Percentiles rank a stretch among this genome's conserved stretches.
Evolutionary conservation across 2,888 invertebrate genomes (phyloP).

Genomic region (Rhagonycha lutea): DNA sequence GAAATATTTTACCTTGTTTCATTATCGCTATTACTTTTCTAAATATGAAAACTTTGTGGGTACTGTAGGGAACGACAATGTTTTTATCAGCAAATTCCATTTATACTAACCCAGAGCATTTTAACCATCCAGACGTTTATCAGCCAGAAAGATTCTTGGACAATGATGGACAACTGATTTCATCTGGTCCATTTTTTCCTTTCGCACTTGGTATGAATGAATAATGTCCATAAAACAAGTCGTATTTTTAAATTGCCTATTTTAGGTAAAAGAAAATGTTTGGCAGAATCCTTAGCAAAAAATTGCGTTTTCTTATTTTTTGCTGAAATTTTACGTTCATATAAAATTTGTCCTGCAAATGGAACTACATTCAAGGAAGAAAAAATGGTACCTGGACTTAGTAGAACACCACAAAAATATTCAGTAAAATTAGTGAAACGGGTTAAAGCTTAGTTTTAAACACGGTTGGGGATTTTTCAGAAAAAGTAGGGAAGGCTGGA

Average conservation of each 20-base stretch:
- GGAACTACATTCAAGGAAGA: background rate
- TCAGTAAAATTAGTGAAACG: background rate
- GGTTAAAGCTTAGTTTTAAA: too few species aligned
- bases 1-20: too few species aligned
- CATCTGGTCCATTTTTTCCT: constrained; percentile 46
- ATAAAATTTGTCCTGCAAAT: background rate
- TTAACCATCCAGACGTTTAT: constrained; percentile 65
- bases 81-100: constrained; percentile 55
- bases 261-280: background rate
- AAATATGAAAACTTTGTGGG: too few species aligned
- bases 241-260: background rate
- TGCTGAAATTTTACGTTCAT: background rate
- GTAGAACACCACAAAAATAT: background rate
- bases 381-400: background rate
- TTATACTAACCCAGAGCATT: constrained; percentile 61
- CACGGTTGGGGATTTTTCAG: too few species aligned
- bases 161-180: constrained; percentile 43
- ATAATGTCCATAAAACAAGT: background rate
- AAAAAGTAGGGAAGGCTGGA: too few species aligned
- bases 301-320: background rate
- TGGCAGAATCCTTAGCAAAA: background rate
- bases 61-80: constrained; percentile 45
- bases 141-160: constrained; percentile 67
- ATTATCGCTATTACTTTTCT: background rate
- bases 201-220: constrained; percentile 52